These are phyloP conservation scores for Lutjanus argentimaculatus DNA, from an alignment of 2,797 vertebrate genomes.

Conservation along the genomic window DNA sequence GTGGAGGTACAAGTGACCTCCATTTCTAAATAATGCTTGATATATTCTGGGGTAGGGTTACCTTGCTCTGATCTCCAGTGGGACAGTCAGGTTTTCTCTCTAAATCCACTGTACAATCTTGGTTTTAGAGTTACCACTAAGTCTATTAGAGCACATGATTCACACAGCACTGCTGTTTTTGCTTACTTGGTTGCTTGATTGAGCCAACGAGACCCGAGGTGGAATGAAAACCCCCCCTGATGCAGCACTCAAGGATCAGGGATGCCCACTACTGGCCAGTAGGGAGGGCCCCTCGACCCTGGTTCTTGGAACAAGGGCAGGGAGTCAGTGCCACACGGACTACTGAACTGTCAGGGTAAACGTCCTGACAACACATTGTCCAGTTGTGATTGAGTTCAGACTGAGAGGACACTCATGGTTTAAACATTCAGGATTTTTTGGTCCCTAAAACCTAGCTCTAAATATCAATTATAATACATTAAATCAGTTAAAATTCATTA, in stretches of 20 bases:
- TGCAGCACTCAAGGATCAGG: constrained; percentile 86
- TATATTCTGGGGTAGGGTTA: constrained; percentile 32
- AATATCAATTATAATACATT: constrained; percentile 28
- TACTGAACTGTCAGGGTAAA: constrained; percentile 47
- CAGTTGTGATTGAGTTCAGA: constrained; percentile 52
- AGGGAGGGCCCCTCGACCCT: constrained; percentile 66
- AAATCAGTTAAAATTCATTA: constrained; percentile 14
- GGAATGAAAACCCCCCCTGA: constrained; percentile 81
- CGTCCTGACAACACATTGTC: constrained; percentile 41
- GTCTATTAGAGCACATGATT: constrained; percentile 64
- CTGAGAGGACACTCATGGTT: constrained; percentile 30
- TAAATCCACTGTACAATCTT: constrained; percentile 51
- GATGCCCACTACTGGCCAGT: constrained; percentile 84
- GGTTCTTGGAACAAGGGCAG: constrained; percentile 58
- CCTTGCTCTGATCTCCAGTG: constrained; percentile 68
- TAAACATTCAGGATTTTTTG: constrained; percentile 2
- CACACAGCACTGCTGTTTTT: constrained; percentile 70
- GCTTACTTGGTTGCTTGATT: constrained; percentile 74
- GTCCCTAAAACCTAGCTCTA: constrained; percentile 22
- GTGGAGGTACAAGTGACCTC: constrained; percentile 54
- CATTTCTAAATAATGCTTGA: constrained; percentile 26
- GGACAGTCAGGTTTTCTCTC: constrained; percentile 53
- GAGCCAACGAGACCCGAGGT: constrained; percentile 88
- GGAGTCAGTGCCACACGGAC: constrained; percentile 48
- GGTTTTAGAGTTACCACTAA: constrained; percentile 60